Percentiles rank a stretch among this genome's conserved stretches.
Evolutionary conservation across 92 coral and sea anemone genomes (phyloP).

Genomic region (Phenganax subtilis): DNA sequence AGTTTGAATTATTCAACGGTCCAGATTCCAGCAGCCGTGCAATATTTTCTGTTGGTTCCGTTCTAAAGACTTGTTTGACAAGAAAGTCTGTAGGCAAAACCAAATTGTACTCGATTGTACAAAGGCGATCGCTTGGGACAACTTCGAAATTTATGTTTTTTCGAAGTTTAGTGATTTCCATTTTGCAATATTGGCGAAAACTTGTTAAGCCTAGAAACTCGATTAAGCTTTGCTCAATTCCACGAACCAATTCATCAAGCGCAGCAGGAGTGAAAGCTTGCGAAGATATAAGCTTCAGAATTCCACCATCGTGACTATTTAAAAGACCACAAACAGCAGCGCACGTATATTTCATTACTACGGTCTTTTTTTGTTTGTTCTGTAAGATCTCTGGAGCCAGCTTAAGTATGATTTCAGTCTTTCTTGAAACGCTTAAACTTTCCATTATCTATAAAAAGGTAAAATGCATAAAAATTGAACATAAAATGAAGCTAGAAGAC

Average conservation of each 20-base stretch:
- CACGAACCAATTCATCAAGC: slow-evolving; percentile 41
- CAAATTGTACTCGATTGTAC: slow-evolving; percentile 38
- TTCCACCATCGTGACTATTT: slow-evolving; percentile 40
- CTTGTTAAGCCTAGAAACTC: slow-evolving; percentile 40
- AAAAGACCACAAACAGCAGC: slow-evolving; percentile 39
- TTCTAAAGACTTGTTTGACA: slow-evolving; percentile 36
- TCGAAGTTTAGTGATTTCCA: slow-evolving; percentile 21
- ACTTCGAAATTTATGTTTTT: slow-evolving; percentile 27
- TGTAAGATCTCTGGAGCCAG: slow-evolving; percentile 26
- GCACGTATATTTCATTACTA: slow-evolving; percentile 29
- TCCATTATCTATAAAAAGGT: no score
- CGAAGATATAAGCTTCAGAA: slow-evolving; percentile 30
- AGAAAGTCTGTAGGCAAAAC: slow-evolving; percentile 37
- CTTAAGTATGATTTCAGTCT: slow-evolving; percentile 14
- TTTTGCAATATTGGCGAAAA: slow-evolving; percentile 24
- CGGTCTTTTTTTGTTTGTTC: slow-evolving; percentile 30
- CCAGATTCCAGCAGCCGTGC: slow-evolving; percentile 40
- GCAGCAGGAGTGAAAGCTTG: slow-evolving; percentile 21
- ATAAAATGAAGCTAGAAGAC: no score
- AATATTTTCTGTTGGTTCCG: slow-evolving; percentile 43
- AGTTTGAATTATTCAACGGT: slow-evolving; percentile 24
- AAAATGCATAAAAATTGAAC: no score
- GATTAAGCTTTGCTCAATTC: slow-evolving; percentile 44
- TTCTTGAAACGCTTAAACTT: not conserved
- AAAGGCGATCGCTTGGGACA: slow-evolving; percentile 36